Evolutionary conservation across 2,888 invertebrate genomes (phyloP).

Genomic region (Heliconius cydno): DNA sequence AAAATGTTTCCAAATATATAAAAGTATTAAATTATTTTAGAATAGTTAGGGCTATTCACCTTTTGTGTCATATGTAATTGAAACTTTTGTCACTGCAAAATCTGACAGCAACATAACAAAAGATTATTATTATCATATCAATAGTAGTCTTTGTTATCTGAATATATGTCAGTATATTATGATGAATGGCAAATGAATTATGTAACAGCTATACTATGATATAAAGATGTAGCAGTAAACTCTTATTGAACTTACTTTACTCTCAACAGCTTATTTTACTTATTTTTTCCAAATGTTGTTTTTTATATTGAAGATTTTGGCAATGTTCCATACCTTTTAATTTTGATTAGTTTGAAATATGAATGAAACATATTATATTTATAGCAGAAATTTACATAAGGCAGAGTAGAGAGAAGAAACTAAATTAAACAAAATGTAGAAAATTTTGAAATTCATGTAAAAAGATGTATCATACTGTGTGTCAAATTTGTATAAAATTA

Average conservation of each 20-base stretch:
- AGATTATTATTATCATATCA: conserved; percentile 25
- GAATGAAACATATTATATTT: background rate
- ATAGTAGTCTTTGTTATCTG: conserved; percentile 11
- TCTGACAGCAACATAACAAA: background rate
- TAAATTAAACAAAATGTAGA: no score
- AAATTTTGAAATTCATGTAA: no score
- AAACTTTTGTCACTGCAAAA: conserved; percentile 6
- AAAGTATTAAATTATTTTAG: background rate
- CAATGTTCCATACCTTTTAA: background rate
- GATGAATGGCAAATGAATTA: conserved; percentile 27
- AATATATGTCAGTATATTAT: conserved; percentile 7
- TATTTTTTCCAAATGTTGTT: background rate
- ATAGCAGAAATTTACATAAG: background rate
- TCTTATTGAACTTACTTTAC: no score
- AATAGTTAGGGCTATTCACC: background rate
- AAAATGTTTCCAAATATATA: background rate
- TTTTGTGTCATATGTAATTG: background rate
- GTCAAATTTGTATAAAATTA: no score
- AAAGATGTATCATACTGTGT: no score
- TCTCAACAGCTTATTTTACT: no score
- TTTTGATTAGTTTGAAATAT: background rate
- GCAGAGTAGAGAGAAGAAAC: no score
- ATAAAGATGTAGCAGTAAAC: background rate
- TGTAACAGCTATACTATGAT: background rate
- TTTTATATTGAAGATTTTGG: background rate